Evolutionary conservation across 2,113 vertebrate species (phyloP).

Genomic region (Pimephales promelas): DNA sequence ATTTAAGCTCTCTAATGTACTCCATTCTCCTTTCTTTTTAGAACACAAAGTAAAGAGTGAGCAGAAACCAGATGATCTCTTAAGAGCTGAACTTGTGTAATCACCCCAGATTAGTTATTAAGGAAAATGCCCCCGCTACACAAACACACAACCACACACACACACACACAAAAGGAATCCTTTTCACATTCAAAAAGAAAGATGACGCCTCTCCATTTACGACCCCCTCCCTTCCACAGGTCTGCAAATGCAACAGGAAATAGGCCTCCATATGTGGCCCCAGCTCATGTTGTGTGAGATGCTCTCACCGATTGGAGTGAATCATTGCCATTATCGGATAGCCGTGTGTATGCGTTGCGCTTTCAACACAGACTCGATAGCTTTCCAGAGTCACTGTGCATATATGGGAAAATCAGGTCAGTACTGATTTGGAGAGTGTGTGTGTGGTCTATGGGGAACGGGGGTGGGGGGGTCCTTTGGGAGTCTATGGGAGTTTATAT

Average conservation of each 20-base stretch:
- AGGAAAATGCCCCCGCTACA: constrained; percentile 49
- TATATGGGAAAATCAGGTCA: constrained; percentile 20
- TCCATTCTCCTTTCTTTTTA: constrained; percentile 32
- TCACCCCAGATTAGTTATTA: constrained; percentile 56
- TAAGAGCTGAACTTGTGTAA: constrained; percentile 47
- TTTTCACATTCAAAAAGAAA: constrained; percentile 49
- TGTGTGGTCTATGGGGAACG: constrained; percentile 11
- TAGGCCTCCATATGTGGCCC: constrained; percentile 38
- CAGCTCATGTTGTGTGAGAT: constrained; percentile 40
- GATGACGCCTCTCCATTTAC: constrained; percentile 33
- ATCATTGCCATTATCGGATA: constrained; percentile 48
- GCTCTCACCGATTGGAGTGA: constrained; percentile 41
- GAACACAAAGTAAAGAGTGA: constrained; percentile 30
- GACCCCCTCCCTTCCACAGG: not conserved
- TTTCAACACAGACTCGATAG: constrained; percentile 51
- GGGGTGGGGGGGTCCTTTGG: not conserved
- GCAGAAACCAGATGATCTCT: constrained; percentile 37
- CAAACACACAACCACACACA: constrained; percentile 28
- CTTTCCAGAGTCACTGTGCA: constrained; percentile 37
- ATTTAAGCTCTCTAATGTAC: constrained; percentile 54
- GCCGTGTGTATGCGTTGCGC: constrained; percentile 27
- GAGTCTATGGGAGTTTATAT: not conserved
- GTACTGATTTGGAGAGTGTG: constrained; percentile 5
- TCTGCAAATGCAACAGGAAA: constrained; percentile 43
- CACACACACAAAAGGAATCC: constrained; percentile 46